These are phyloP conservation scores for Podargus strigoides DNA, from an alignment of 2,797 vertebrate species.

Conservation along the genomic window DNA sequence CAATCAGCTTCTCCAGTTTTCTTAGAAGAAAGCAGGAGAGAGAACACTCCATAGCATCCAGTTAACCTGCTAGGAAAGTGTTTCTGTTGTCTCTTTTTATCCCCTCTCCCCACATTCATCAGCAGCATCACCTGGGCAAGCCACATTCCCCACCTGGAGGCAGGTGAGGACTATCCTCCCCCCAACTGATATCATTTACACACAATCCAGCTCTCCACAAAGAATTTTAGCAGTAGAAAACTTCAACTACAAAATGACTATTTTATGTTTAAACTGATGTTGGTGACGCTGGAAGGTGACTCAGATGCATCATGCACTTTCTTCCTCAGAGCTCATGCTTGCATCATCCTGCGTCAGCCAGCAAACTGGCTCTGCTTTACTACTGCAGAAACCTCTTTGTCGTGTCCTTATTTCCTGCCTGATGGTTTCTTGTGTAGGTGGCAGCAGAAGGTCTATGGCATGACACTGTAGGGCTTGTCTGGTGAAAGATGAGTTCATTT, in stretches of 20 bases:
- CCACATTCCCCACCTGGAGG: not conserved
- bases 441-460: not conserved
- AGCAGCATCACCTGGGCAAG: not conserved
- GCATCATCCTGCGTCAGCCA: not conserved
- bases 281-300: conserved; percentile 8
- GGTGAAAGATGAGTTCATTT: not conserved
- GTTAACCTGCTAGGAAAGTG: accelerated
- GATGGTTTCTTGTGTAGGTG: not conserved
- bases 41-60: accelerated
- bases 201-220: not conserved
- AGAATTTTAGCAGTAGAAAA: not conserved
- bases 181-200: not conserved
- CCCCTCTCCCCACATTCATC: not conserved
- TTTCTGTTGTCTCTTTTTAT: not conserved
- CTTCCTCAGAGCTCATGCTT: not conserved
- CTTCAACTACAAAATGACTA: not conserved
- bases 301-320: not conserved
- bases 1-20: accelerated
- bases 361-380: not conserved
- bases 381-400: not conserved
- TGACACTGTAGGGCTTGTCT: not conserved
- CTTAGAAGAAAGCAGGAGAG: accelerated
- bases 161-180: not conserved
- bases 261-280: not conserved
- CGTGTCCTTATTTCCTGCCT: not conserved